Evolutionary conservation across 2,797 vertebrate genomes (phyloP).

Genomic region (Rousettus madagascariensis): DNA sequence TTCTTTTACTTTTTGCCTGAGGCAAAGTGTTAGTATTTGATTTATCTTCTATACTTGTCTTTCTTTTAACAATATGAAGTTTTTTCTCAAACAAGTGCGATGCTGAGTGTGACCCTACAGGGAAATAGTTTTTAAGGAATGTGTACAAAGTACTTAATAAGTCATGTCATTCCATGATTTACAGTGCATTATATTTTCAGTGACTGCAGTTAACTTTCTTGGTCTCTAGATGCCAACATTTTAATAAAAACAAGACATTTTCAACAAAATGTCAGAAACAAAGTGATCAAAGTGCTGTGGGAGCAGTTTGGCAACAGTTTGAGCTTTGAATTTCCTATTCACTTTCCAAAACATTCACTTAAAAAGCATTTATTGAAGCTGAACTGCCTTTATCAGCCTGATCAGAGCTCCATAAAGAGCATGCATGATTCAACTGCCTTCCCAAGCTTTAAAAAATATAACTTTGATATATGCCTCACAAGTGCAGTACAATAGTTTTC

Average conservation of each 20-base stretch:
- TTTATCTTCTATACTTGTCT: slow-evolving; percentile 81
- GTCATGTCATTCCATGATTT: slow-evolving; percentile 80
- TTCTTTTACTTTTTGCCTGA: slow-evolving; percentile 64
- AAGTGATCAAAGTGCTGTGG: slow-evolving; percentile 87
- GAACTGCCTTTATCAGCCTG: slow-evolving; percentile 88
- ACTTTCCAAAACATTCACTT: slow-evolving; percentile 87
- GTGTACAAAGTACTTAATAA: slow-evolving; percentile 84
- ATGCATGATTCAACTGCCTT: slow-evolving; percentile 88
- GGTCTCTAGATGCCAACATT: slow-evolving; percentile 84
- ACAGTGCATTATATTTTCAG: slow-evolving; percentile 81
- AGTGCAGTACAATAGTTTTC: slow-evolving; percentile 87
- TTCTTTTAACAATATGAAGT: slow-evolving; percentile 81
- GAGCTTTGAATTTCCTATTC: slow-evolving; percentile 87
- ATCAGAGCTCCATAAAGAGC: slow-evolving; percentile 88
- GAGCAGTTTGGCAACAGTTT: slow-evolving; percentile 85
- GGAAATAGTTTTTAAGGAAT: slow-evolving; percentile 82
- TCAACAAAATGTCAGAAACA: slow-evolving; percentile 85
- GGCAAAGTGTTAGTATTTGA: slow-evolving; percentile 76
- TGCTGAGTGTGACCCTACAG: slow-evolving; percentile 79
- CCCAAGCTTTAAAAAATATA: slow-evolving; percentile 84
- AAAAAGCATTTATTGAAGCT: slow-evolving; percentile 87
- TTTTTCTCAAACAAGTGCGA: slow-evolving; percentile 78
- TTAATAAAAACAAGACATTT: slow-evolving; percentile 89
- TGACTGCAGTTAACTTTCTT: slow-evolving; percentile 83
- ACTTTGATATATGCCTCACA: slow-evolving; percentile 87